Evolutionary conservation across 2,888 invertebrate species (phyloP).

Genomic region (Hypomecis atomaria): DNA sequence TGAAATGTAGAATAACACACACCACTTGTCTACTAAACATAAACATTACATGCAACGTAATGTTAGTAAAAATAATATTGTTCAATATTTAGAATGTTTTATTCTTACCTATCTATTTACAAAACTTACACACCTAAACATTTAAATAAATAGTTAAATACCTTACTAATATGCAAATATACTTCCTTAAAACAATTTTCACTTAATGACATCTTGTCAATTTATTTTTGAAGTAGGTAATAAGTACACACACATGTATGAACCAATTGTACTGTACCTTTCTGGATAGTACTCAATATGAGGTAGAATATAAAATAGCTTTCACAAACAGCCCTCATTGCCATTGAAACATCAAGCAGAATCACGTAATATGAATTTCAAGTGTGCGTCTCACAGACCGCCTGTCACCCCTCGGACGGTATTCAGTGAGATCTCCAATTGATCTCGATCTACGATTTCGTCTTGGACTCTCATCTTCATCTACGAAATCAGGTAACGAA

Average conservation of each 20-base stretch:
- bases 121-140: background rate
- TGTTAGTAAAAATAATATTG: too few relatives aligned
- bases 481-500: conserved; percentile 80
- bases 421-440: conserved; percentile 75
- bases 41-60: too few relatives aligned
- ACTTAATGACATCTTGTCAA: background rate
- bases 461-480: conserved; percentile 64
- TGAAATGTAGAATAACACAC: too few relatives aligned
- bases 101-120: conserved; percentile 7
- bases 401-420: conserved; percentile 67
- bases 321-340: too few relatives aligned
- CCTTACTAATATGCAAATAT: background rate
- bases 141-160: conserved; percentile 11
- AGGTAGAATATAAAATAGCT: too few relatives aligned
- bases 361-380: conserved; percentile 60
- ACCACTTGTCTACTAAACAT: too few relatives aligned
- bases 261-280: too few relatives aligned
- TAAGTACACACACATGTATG: too few relatives aligned
- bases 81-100: too few relatives aligned
- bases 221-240: background rate
- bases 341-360: background rate
- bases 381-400: conserved; percentile 74
- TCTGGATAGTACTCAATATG: too few relatives aligned
- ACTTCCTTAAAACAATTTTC: too few relatives aligned
- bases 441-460: conserved; percentile 74